Percentiles rank a stretch among this genome's conserved stretches.
Conservation (phyloP, 2,797 vertebrate genomes). For the Anas flavirostris region DNA sequence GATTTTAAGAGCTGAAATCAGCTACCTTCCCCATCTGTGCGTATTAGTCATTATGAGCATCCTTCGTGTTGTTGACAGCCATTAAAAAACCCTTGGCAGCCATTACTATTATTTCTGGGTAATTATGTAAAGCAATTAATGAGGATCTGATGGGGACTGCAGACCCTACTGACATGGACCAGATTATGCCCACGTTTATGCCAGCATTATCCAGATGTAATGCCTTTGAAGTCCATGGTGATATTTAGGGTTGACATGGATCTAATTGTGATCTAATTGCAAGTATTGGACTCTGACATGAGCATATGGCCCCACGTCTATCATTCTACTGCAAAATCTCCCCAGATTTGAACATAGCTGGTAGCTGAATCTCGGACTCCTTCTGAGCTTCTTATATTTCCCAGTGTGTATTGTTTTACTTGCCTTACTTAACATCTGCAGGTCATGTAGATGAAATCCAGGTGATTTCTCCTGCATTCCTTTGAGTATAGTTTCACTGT, state of each 20-base stretch:
- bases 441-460: not conserved
- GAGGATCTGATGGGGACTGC: not conserved
- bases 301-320: not conserved
- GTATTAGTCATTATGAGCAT: not conserved
- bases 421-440: not conserved
- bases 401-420: not conserved
- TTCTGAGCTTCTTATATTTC: not conserved
- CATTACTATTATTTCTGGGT: not conserved
- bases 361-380: not conserved
- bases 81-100: not conserved
- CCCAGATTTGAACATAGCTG: not conserved
- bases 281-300: not conserved
- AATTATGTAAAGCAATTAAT: not conserved
- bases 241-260: not conserved
- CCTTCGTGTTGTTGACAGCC: not conserved
- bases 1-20: not conserved
- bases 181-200: not conserved
- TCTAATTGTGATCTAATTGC: not conserved
- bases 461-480: not conserved
- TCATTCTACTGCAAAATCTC: not conserved
- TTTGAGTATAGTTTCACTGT: rapidly evolving
- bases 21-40: not conserved
- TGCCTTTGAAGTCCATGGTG: not conserved
- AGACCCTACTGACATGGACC: not conserved
- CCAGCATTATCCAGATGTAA: not conserved